A percentile compares a stretch with the other conserved stretches of the same genome.
Evolutionary conservation across 2,797 vertebrate genomes (phyloP).

Genomic region (Cercopithecus neglectus): DNA sequence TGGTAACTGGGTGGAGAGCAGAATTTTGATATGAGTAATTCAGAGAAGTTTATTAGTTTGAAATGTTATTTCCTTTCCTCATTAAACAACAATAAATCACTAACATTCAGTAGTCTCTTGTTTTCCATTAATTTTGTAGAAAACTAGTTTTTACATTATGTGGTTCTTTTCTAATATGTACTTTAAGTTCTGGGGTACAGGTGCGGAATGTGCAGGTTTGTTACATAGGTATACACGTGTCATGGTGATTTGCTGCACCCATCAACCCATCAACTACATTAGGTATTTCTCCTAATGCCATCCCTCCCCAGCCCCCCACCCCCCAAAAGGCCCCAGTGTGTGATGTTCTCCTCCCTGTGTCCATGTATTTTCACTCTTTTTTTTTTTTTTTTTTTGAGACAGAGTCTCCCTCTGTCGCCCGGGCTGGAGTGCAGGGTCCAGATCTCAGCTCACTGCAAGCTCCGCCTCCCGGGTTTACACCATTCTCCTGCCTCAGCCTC

Average conservation of each 20-base stretch:
- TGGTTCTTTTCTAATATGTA: neutral
- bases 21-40: neutral
- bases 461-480: too few species aligned
- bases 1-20: neutral
- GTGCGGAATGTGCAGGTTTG: neutral
- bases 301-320: neutral
- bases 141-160: neutral
- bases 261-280: neutral
- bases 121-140: neutral
- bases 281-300: neutral
- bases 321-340: neutral
- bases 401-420: rapidly evolving
- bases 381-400: too few species aligned
- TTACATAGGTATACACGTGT: neutral
- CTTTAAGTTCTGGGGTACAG: neutral
- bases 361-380: neutral
- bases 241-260: neutral
- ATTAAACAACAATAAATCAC: neutral
- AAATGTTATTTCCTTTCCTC: neutral
- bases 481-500: too few species aligned
- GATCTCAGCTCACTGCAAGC: too few species aligned
- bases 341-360: neutral
- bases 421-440: too few species aligned
- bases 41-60: neutral
- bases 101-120: neutral